Base-by-base conservation (phyloP, 2,888 invertebrate species). In the Xestia rhomboidea region DNA sequence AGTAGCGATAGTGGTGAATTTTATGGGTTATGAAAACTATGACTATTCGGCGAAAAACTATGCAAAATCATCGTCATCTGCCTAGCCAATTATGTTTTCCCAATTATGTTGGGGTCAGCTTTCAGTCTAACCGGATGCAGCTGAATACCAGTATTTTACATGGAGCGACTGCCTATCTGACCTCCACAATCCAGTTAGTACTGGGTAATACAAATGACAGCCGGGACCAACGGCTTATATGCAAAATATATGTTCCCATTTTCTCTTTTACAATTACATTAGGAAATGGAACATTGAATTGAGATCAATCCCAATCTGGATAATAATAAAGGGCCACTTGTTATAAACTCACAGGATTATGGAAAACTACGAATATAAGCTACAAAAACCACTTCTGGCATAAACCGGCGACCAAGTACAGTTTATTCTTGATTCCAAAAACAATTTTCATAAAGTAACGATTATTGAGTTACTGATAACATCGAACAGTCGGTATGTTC, bases 301-400 rank as follows among this genome's bases (percentile, higher is more conserved):
- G 15, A 80, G 18, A 73, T 49, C 11, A 54, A 62, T 30, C n/a
- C n/a, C 18, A 54, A 46, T 49, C 60, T 73, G 27, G 46, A 46
- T 49, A 46, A 46, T 49, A 46, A 27, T 49, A 63, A 38, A 44
- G 46, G 64, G 68, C 34, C 60, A 67, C 15, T 15, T 54, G 27
- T 57, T 70, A 78, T 75, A n/a, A 66, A 41, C 6, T 57, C 27
- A n/a, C 51, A 69, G 68, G 44, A 75, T 68, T 41, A 57, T 75
- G 72, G 74, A 75, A 82, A 85, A 68, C 86, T 85, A 75, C 82
- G 30, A 70, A 73, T 68, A 70, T 41, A 44, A 72, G 63, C 63
- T 69, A 69, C 72, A 69, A 82, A 82, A 82, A 85, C 75, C 72
- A 73, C 63, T 69, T 27, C 62, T 74, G 44, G 54, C 44, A 73